These are phyloP conservation scores for Sphaeramia orbicularis DNA, from an alignment of 2,797 vertebrate genomes.

Conservation along the genomic window DNA sequence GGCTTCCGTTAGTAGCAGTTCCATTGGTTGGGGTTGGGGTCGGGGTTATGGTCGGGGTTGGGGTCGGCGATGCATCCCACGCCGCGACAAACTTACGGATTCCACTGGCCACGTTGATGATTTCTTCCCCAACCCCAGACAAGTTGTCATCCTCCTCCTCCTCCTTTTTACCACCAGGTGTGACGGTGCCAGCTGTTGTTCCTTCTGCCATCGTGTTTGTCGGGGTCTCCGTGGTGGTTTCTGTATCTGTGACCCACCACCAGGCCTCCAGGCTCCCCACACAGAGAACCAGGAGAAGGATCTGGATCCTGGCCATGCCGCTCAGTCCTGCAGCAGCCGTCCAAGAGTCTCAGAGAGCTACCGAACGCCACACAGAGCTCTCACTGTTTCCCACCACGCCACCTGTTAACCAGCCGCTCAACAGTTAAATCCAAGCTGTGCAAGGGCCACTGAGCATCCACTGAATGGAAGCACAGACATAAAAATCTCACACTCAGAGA, in stretches of 20 bases:
- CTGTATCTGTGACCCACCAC: not conserved
- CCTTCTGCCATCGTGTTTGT: not conserved
- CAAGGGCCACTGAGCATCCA: constrained; percentile 53
- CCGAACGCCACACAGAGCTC: constrained; percentile 26
- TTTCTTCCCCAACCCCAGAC: constrained; percentile 80
- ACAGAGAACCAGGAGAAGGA: constrained; percentile 64
- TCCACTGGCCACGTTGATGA: constrained; percentile 74
- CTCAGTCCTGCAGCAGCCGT: constrained; percentile 15
- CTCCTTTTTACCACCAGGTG: not conserved
- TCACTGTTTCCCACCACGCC: constrained; percentile 32
- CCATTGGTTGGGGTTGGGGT: not conserved
- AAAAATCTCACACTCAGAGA: constrained; percentile 53
- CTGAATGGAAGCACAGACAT: constrained; percentile 43
- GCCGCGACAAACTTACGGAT: constrained; percentile 76
- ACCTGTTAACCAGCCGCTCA: constrained; percentile 52
- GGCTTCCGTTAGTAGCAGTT: constrained; percentile 30
- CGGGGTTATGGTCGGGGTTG: not conserved
- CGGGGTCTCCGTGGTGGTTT: not conserved
- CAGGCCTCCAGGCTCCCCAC: constrained; percentile 61
- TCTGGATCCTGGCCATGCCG: constrained; percentile 63
- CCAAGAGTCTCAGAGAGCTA: constrained; percentile 16
- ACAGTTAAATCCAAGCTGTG: constrained; percentile 46
- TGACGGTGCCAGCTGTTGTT: not conserved
- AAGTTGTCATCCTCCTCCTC: constrained; percentile 66
- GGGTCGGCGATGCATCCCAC: constrained; percentile 70